Evolutionary conservation across 2,888 invertebrate species (phyloP), one percentile per base, ranked within the genome.

Genomic region (Disparrhopalites patrizii): DNA sequence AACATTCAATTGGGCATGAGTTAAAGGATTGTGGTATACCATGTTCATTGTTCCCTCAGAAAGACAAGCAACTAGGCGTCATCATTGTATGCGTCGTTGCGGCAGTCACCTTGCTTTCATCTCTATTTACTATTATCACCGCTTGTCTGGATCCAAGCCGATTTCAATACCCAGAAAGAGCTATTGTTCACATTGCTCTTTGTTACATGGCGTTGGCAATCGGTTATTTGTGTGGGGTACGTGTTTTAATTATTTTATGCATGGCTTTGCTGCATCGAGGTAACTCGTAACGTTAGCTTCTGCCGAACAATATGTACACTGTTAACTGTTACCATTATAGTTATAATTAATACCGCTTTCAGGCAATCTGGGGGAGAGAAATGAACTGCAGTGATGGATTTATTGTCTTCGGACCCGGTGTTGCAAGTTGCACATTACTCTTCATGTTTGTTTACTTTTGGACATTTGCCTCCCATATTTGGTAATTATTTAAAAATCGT

Each of bases 401-500:
- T 57, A 68, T 75, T 8, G 73, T 73, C 2, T 70, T 69, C 47
- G 70, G 69, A 31, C 73, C 73, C 4, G 71, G 68, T 30, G 72
- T 74, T 36, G 81, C 81, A 73, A 78, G 79, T 65, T 97, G 96
- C 80, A 95, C 96, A 38, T 89, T 97, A 70, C 85, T 96, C 65
- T 97, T 97, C 81, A 95, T 97, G 94, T 85, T 94, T 77, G 85
- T 95, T 52, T 93, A 93, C 81, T 96, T 95, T 82, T 96, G 95
- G 76, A 79, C 79, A 60, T 81, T 81, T 80, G 81, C 82, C 1
- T 79, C 80, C 47, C 80, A 80, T 38, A 73, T 75, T 62, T 75
- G 75, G 73, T 73, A 63, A 70, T 66, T 7, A 79, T 82, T 20
- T 30, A 27, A 25, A 43, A 36, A 23, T 30, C 61, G 18, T 13